Evolutionary conservation across 2,797 vertebrate genomes (phyloP).

Genomic region (Percopsis omiscomaycus): DNA sequence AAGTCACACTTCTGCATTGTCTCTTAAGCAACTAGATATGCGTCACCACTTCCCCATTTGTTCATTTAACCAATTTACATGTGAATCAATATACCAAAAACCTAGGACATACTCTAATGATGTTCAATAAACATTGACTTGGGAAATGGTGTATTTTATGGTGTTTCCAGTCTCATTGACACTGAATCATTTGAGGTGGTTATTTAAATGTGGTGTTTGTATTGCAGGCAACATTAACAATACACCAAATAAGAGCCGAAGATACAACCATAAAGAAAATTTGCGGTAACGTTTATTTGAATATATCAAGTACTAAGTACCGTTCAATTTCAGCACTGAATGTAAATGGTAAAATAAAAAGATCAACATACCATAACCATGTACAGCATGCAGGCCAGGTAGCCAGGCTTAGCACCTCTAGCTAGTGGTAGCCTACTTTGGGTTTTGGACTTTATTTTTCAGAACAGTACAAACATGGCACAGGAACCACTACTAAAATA

Average conservation of each 20-base stretch:
- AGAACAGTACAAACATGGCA: not conserved
- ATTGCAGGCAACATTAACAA: too few species aligned
- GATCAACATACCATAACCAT: not conserved
- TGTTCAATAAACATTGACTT: too few species aligned
- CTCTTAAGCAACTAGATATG: too few species aligned
- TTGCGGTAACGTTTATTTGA: conserved; percentile 61
- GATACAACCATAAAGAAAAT: conserved; percentile 14
- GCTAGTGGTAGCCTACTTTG: conserved; percentile 62
- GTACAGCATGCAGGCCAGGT: conserved; percentile 55
- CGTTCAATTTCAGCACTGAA: conserved; percentile 48
- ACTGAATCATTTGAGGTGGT: too few species aligned
- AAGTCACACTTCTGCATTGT: too few species aligned
- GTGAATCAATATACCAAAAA: too few species aligned
- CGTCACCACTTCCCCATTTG: too few species aligned
- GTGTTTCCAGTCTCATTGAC: too few species aligned
- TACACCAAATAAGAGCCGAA: not conserved
- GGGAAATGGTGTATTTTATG: too few species aligned
- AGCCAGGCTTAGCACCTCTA: conserved; percentile 26
- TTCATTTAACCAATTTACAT: too few species aligned
- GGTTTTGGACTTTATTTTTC: conserved; percentile 29
- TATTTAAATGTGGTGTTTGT: too few species aligned
- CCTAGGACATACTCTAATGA: too few species aligned
- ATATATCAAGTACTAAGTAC: conserved; percentile 60
- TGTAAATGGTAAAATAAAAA: conserved; percentile 13
- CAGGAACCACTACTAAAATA: conserved; percentile 31